Percentiles rank a stretch among this genome's conserved stretches.
Evolutionary conservation across 2,888 invertebrate species (phyloP).

Genomic region (Pherbina coryleti): DNA sequence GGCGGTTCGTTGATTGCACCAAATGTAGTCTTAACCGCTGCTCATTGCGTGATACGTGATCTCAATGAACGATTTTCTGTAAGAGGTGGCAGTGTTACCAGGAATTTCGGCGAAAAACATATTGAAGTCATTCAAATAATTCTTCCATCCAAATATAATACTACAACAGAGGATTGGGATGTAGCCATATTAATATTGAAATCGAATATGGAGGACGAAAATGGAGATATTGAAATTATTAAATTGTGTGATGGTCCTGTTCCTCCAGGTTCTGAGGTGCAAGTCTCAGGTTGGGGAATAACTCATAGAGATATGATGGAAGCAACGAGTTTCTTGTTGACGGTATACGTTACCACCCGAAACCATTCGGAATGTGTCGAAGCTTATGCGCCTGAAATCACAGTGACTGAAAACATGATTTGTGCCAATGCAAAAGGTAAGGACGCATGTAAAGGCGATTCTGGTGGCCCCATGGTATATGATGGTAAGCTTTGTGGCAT

Average conservation of each 20-base stretch:
- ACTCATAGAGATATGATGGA: constrained; percentile 48
- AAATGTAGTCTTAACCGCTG: constrained; percentile 62
- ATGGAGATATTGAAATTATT: constrained; percentile 51
- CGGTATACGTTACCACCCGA: constrained; percentile 55
- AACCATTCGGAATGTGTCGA: constrained; percentile 49
- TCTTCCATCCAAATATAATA: constrained; percentile 52
- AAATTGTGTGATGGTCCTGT: constrained; percentile 46
- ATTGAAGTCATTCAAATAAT: constrained; percentile 51
- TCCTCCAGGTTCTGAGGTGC: constrained; percentile 48
- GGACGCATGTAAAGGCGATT: constrained; percentile 66
- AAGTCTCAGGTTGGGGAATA: constrained; percentile 61
- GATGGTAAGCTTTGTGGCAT: constrained; percentile 73
- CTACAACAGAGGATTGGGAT: constrained; percentile 47
- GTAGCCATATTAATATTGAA: constrained; percentile 57
- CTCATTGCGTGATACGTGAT: constrained; percentile 56
- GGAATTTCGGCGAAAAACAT: constrained; percentile 9
- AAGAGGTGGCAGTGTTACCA: constrained; percentile 53
- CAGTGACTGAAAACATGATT: constrained; percentile 56
- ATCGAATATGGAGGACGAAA: constrained; percentile 47
- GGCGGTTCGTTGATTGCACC: constrained; percentile 61
- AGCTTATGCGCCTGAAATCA: constrained; percentile 53
- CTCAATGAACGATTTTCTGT: constrained; percentile 52
- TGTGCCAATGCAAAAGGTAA: constrained; percentile 57
- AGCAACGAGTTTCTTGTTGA: constrained; percentile 56
- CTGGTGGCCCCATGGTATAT: constrained; percentile 64